phyloP scores from a whole-genome alignment of 1,140 invertebrate genomes.

The Ostrea edulis region DNA sequence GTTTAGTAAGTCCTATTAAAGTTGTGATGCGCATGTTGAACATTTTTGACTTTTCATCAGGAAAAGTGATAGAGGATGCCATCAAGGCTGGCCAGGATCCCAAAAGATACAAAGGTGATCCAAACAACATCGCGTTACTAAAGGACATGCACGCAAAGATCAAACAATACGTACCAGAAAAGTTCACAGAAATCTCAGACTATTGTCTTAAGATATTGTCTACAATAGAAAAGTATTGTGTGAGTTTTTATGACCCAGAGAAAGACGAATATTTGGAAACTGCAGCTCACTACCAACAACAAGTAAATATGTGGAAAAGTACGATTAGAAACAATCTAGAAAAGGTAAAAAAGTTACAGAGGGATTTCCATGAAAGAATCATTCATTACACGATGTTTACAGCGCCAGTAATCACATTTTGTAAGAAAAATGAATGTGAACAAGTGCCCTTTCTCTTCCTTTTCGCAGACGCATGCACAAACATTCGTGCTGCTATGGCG shows the following conservation, averaged over 20 bases:
- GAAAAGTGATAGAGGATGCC: slow-evolving; percentile 59
- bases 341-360: slow-evolving; percentile 52
- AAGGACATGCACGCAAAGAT: slow-evolving; percentile 64
- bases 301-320: slow-evolving; percentile 59
- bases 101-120: slow-evolving; percentile 61
- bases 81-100: slow-evolving; percentile 59
- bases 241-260: slow-evolving; percentile 67
- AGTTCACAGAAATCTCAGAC: slow-evolving; percentile 54
- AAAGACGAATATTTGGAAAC: slow-evolving; percentile 64
- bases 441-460: slow-evolving; percentile 67
- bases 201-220: slow-evolving; percentile 53
- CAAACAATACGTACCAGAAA: slow-evolving; percentile 60
- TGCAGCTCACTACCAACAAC: slow-evolving; percentile 64
- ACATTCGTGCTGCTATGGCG: slow-evolving; percentile 62
- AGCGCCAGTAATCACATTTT: slow-evolving; percentile 59
- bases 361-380: slow-evolving; percentile 48
- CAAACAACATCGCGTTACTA: slow-evolving; percentile 57
- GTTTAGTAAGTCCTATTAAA: slow-evolving; percentile 60
- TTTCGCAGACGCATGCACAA: slow-evolving; percentile 69
- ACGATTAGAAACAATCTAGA: slow-evolving; percentile 53
- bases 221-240: slow-evolving; percentile 65
- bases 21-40: slow-evolving; percentile 61
- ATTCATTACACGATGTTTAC: slow-evolving; percentile 54
- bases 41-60: slow-evolving; percentile 62
- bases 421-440: slow-evolving; percentile 62